Evolutionary conservation across 2,797 vertebrate species (phyloP).

Genomic region (Gallinago solitaria): DNA sequence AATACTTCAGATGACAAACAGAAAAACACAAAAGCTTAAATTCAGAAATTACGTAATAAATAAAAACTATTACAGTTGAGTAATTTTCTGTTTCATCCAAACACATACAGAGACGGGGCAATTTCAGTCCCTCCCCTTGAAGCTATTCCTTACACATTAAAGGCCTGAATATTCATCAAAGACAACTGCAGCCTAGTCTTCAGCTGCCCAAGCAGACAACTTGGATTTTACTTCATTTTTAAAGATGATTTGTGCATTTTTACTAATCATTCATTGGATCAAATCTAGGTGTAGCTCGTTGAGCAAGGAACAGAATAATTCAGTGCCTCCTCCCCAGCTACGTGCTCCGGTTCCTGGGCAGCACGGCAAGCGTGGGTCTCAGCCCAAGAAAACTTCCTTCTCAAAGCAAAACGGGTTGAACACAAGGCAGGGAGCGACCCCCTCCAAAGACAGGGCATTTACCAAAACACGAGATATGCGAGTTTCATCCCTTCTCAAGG

Average conservation of each 20-base stretch:
- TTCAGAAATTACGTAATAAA: background rate
- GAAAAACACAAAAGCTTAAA: background rate
- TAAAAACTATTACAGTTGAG: background rate
- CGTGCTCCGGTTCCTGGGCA: background rate
- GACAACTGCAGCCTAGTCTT: background rate
- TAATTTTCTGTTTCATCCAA: background rate
- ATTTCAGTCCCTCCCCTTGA: background rate
- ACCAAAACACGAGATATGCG: background rate
- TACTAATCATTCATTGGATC: background rate
- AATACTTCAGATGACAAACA: background rate
- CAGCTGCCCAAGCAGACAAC: background rate
- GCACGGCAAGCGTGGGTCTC: background rate
- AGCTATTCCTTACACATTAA: background rate
- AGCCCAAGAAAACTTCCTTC: background rate
- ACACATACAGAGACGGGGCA: fast-evolving
- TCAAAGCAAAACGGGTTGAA: background rate
- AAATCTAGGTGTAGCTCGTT: background rate
- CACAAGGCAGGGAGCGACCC: fast-evolving
- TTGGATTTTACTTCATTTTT: background rate
- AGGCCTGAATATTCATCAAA: background rate
- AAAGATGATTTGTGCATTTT: background rate
- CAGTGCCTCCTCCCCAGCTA: background rate
- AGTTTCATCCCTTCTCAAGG: background rate
- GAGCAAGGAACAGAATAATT: background rate
- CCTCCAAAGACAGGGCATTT: background rate